A percentile compares a stretch with the other conserved stretches of the same genome.
Evolutionary conservation across 2,888 invertebrate species (phyloP).

Genomic region (Leucophenga montana): DNA sequence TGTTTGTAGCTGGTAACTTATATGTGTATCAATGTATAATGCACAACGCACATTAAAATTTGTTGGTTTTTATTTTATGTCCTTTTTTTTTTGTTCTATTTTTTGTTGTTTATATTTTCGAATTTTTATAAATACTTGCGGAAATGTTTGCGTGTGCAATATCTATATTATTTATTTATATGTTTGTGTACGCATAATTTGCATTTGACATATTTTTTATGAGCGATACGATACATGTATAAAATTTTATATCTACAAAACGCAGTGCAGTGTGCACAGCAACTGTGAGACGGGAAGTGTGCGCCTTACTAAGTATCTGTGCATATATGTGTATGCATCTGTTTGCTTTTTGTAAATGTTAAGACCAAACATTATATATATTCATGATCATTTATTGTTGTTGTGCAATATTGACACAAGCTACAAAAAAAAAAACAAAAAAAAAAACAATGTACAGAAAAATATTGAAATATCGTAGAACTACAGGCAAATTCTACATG

Average conservation of each 20-base stretch:
- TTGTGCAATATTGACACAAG: background rate
- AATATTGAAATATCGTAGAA: background rate
- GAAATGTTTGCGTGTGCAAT: constrained; percentile 32
- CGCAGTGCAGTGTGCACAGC: background rate
- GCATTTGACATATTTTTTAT: constrained; percentile 65
- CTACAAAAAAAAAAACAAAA: background rate
- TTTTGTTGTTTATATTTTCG: background rate
- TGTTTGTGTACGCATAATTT: constrained; percentile 59
- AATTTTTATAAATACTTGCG: constrained; percentile 13
- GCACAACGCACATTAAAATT: constrained; percentile 1
- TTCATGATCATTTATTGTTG: constrained; percentile 36
- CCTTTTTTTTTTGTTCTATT: background rate
- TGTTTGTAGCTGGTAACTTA: background rate
- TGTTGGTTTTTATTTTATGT: background rate
- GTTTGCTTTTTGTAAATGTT: constrained; percentile 30
- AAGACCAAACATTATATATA: constrained; percentile 38
- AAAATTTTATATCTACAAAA: constrained; percentile 34
- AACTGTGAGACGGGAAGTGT: background rate
- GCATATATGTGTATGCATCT: constrained; percentile 16
- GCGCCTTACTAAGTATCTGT: background rate
- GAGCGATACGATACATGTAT: constrained; percentile 5
- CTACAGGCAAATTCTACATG: background rate
- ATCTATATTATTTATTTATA: constrained; percentile 54
- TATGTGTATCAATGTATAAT: constrained; percentile 4
- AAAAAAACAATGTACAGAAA: background rate